Conservation (phyloP, 2,888 invertebrate species). For the Nemapogon koenigi region DNA sequence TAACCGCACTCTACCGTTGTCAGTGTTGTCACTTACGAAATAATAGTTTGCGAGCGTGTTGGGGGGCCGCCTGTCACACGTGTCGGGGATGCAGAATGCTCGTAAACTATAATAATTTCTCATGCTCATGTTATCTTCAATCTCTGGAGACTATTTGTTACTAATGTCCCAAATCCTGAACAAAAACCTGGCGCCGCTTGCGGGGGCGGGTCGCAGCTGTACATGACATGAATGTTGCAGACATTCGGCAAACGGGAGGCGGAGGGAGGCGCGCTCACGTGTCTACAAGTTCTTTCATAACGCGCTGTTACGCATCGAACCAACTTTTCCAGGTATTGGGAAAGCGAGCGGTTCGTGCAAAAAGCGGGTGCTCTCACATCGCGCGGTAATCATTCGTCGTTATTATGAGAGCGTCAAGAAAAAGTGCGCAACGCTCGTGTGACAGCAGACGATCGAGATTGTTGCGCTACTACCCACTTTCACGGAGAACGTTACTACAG, state of each 20-base stretch:
- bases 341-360: slow-evolving; percentile 27
- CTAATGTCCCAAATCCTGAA: slow-evolving; percentile 24
- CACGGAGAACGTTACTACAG: slow-evolving; percentile 22
- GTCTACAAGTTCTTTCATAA: slow-evolving; percentile 54
- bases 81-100: background rate
- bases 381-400: slow-evolving; percentile 43
- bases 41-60: slow-evolving; percentile 13
- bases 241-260: slow-evolving; percentile 8
- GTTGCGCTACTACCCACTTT: slow-evolving; percentile 35
- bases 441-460: slow-evolving; percentile 28
- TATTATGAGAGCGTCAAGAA: slow-evolving; percentile 27
- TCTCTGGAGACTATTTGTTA: slow-evolving; percentile 35
- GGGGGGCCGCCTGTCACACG: slow-evolving; percentile 1
- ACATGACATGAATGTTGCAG: slow-evolving; percentile 11
- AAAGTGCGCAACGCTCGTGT: slow-evolving; percentile 37
- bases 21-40: slow-evolving; percentile 35
- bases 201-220: background rate
- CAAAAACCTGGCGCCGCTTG: background rate
- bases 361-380: slow-evolving; percentile 55
- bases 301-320: slow-evolving; percentile 50
- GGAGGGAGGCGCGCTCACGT: slow-evolving; percentile 25
- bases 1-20: slow-evolving; percentile 37
- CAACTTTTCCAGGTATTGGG: slow-evolving; percentile 53
- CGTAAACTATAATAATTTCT: too few species aligned
- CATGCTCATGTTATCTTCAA: slow-evolving; percentile 26